These are phyloP conservation scores for Melanotaenia nigrans DNA, from an alignment of 2,797 vertebrate species.

Conservation along the genomic window DNA sequence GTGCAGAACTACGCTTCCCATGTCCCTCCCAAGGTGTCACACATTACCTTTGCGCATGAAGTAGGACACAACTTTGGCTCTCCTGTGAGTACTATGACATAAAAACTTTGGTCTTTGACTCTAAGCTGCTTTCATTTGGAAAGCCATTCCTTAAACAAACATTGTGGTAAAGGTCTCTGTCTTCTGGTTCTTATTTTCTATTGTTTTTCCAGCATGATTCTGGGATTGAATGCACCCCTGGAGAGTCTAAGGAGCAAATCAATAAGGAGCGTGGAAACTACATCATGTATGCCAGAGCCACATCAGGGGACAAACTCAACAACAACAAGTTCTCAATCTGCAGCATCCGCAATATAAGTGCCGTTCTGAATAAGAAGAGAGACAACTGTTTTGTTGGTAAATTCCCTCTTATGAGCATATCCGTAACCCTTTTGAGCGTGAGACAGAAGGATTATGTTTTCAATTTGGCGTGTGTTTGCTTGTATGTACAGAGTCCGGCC, in stretches of 20 bases:
- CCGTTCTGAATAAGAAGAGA: constrained; percentile 92
- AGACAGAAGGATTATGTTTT: constrained; percentile 15
- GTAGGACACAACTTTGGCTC: constrained; percentile 99
- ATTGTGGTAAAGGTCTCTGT: constrained; percentile 11
- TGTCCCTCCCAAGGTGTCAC: constrained; percentile 96
- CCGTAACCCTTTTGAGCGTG: neutral
- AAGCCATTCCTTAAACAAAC: neutral
- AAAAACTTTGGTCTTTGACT: neutral
- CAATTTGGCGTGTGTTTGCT: constrained; percentile 21
- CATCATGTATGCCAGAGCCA: constrained; percentile 98
- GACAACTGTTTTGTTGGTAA: constrained; percentile 93
- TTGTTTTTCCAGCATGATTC: constrained; percentile 91
- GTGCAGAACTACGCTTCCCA: constrained; percentile 97
- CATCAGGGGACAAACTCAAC: constrained; percentile 95
- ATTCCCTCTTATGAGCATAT: constrained; percentile 37
- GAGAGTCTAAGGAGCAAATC: constrained; percentile 89
- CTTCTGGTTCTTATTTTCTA: constrained; percentile 1
- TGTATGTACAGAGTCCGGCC: constrained; percentile 90
- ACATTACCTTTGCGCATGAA: constrained; percentile 98
- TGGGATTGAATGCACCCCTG: constrained; percentile 93
- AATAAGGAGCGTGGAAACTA: constrained; percentile 95
- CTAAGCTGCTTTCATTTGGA: neutral
- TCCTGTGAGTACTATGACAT: constrained; percentile 86
- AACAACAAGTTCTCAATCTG: constrained; percentile 97
- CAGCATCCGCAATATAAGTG: constrained; percentile 94